Base-by-base conservation (phyloP, 2,888 invertebrate genomes). In the Stenoptilia bipunctidactyla region DNA sequence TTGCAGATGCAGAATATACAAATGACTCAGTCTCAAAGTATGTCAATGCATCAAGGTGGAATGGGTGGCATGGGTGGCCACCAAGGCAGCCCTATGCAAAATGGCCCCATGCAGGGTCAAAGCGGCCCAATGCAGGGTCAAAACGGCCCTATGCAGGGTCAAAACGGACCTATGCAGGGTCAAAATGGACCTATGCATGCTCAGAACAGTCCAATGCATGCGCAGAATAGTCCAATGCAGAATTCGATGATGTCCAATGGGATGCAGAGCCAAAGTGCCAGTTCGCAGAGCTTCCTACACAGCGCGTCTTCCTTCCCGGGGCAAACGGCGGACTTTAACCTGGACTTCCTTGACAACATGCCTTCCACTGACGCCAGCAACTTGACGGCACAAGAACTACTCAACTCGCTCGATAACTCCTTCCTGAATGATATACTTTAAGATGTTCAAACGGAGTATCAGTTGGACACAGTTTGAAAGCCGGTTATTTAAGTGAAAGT, bases 291-390 rank as follows among this genome's bases (percentile, higher is more conserved):
- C 1, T 61, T 73, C 5, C 61, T 76, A 40, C 76, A 75, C 46
- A 56, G 52, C 46, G 54, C 83, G 54, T 68, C 85, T 56, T 73
- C 82, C 57, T 85, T 76, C 61, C 66, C 83, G 39, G 84, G 80
- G 46, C 79, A 83, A 41, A 69, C 86, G 46, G 66, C 86, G 6
- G 92, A 94, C 74, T 92, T 94, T 72, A 91, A 89, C 70, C 87
- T 94, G 55, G 94, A 94, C 85, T 93, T 94, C 80, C 86, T 94
- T 46, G 94, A 94, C 69, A 92, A 90, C 76, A 87, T 94, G 68
- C 90, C 91, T 41, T 85, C 91, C 52, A 87, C 88, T 38, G 93
- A 94, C 70, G 87, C 91, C 44, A 87, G 87, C 59, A 89, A 88
- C 60, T 90, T 92, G 71, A 90, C 91, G 55, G 92, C 93, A 43